Evolutionary conservation across 2,888 invertebrate genomes (phyloP).

Genomic region (Lordiphosa fenestrarum): DNA sequence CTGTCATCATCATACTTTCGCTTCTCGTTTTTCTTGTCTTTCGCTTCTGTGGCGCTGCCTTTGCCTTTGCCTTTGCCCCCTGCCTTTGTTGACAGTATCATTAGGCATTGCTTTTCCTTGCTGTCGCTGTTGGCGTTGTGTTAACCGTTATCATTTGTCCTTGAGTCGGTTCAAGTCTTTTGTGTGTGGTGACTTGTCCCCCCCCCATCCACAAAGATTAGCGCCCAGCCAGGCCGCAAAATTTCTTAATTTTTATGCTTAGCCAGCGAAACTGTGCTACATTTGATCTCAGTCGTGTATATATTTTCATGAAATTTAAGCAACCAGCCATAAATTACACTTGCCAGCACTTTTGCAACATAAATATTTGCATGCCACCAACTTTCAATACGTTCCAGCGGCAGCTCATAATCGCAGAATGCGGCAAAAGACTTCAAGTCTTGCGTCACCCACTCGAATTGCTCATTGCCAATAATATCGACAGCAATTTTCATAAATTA

Average conservation of each 20-base stretch:
- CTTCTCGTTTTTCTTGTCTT: slow-evolving; percentile 37
- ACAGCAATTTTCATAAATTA: slow-evolving; percentile 74
- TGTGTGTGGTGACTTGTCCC: slow-evolving; percentile 1
- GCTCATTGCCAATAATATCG: slow-evolving; percentile 66
- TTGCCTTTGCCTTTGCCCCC: slow-evolving; percentile 8
- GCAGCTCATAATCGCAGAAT: slow-evolving; percentile 56
- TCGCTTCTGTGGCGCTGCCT: slow-evolving; percentile 6
- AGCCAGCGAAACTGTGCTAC: slow-evolving; percentile 30
- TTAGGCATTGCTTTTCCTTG: slow-evolving; percentile 50
- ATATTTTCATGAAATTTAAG: slow-evolving; percentile 57
- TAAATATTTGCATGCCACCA: slow-evolving; percentile 64
- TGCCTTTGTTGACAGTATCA: slow-evolving; percentile 67
- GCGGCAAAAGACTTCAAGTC: slow-evolving; percentile 30
- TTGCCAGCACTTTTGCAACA: slow-evolving; percentile 41
- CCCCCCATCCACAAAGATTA: slow-evolving; percentile 46
- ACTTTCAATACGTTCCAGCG: slow-evolving; percentile 58
- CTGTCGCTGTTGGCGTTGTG: slow-evolving; percentile 37
- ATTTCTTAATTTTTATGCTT: slow-evolving; percentile 36
- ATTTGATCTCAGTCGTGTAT: slow-evolving; percentile 38
- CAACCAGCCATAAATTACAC: slow-evolving; percentile 60
- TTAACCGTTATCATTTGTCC: slow-evolving; percentile 75
- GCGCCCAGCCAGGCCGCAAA: slow-evolving; percentile 45
- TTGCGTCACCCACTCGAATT: slow-evolving; percentile 48
- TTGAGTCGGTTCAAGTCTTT: slow-evolving; percentile 56
- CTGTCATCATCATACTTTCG: slow-evolving; percentile 65